Evolutionary conservation across 2,797 vertebrate genomes (phyloP), one percentile per base, ranked within the genome.

Genomic region (Xenentodon cancila): DNA sequence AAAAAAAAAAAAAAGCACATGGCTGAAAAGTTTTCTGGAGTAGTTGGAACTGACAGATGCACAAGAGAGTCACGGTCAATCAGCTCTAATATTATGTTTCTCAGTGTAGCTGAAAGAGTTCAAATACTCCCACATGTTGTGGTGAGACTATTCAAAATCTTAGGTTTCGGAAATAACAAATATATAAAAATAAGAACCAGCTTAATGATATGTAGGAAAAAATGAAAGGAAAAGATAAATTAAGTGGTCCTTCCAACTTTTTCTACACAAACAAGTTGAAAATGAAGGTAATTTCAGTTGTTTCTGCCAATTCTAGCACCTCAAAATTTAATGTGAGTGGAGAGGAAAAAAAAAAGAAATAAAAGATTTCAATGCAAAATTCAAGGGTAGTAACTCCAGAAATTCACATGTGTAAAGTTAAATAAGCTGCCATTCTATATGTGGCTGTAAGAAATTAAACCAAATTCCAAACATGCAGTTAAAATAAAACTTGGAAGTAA

Each of bases 361-460:
- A 37, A 37, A 37, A 32, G 18, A 17, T 53, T 17, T 45, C 5
- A 61, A 43, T 7, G 7, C 19, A 53, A 40, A 16, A 13, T 30
- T 30, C 30, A 54, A 63, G 7, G 8, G 11, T 21, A 46, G 18
- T 53, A 53, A 30, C 60, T 51, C 57, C 66, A 68, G 54, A 67
- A 45, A 18, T 22, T 55, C 37, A 57, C 40, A 11, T 27, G 46
- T 50, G 53, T 49, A 22, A 18, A 45, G 48, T 64, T 30, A 21
- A 60, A 70, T 21, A 48, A 84, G 82, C 79, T 84, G 79, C 81
- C 70, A 1, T 67, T 77, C 56, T 50, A 25, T 53, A 25, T 53
- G n/a, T 37, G 49, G 52, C 25, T 22, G 20, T 17, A 11, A 69
- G 13, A 71, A 71, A 76, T 48, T 5, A 66, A 55, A 68, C 64